These are phyloP conservation scores for Macropus fuliginosus DNA, from an alignment of 2,797 vertebrate genomes.

Conservation along the genomic window DNA sequence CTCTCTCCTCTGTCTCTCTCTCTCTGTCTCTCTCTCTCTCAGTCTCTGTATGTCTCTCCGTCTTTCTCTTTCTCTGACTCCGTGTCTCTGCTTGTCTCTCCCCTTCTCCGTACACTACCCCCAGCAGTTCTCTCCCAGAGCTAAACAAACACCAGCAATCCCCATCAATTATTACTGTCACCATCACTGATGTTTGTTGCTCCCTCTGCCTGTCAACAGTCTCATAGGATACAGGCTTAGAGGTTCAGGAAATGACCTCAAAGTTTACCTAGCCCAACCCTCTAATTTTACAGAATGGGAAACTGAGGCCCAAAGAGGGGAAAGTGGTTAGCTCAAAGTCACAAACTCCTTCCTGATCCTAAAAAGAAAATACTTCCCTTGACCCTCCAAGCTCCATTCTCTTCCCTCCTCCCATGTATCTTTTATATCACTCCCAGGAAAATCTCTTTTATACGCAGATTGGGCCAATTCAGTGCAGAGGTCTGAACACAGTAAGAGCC, in stretches of 20 bases:
- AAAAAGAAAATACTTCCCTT: neutral
- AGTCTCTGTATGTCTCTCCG: too few species aligned
- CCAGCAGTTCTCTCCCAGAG: neutral
- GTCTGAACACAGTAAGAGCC: neutral
- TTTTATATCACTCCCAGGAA: neutral
- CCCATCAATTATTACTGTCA: neutral
- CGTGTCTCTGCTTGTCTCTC: fast-evolving
- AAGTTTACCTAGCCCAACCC: neutral
- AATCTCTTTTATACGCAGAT: neutral
- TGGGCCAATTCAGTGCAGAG: neutral
- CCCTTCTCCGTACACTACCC: neutral
- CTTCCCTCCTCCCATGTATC: neutral
- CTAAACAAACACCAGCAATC: neutral
- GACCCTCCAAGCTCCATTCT: neutral
- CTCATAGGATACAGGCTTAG: neutral
- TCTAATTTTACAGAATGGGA: neutral
- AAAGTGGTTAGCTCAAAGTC: neutral
- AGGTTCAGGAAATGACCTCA: neutral
- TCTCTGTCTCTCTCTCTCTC: too few species aligned
- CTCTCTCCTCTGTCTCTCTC: too few species aligned
- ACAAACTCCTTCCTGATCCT: neutral
- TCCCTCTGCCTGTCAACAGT: neutral
- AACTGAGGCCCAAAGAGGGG: neutral
- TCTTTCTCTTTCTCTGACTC: too few species aligned
- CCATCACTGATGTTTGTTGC: too few species aligned